These are phyloP conservation scores for Platynereis dumerilii DNA, from an alignment of 2,888 invertebrate species.

Conservation along the genomic window DNA sequence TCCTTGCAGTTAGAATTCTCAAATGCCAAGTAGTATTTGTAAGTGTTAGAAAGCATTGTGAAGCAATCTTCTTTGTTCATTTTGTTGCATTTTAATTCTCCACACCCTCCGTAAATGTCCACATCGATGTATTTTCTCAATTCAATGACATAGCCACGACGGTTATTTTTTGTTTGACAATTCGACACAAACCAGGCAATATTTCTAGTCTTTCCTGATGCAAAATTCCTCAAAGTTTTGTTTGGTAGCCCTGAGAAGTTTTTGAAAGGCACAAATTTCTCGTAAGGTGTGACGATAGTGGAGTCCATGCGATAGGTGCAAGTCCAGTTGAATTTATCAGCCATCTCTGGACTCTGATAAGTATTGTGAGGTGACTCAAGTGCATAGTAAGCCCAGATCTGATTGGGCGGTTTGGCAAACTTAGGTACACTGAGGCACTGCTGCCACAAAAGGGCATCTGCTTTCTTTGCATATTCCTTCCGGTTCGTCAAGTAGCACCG, in stretches of 20 bases:
- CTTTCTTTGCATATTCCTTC: not conserved
- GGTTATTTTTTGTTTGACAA: constrained; percentile 89
- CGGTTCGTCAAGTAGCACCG: constrained; percentile 28
- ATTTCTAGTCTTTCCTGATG: constrained; percentile 89
- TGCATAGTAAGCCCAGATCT: constrained; percentile 85
- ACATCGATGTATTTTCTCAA: constrained; percentile 80
- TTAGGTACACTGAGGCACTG: not conserved
- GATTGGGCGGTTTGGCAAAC: constrained; percentile 21
- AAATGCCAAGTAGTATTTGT: constrained; percentile 40
- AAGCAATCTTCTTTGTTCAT: constrained; percentile 74
- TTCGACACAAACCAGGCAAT: constrained; percentile 98
- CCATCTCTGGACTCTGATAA: constrained; percentile 64
- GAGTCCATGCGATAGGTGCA: constrained; percentile 94
- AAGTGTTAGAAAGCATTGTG: constrained; percentile 19
- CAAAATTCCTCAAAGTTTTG: constrained; percentile 45
- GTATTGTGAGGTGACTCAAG: constrained; percentile 97
- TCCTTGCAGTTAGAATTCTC: constrained; percentile 41
- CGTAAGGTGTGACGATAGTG: constrained; percentile 95
- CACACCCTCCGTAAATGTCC: constrained; percentile 68
- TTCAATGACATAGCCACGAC: constrained; percentile 85
- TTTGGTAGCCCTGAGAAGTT: constrained; percentile 18
- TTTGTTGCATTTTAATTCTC: constrained; percentile 74
- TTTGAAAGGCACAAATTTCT: constrained; percentile 31
- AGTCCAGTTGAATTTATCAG: constrained; percentile 82
- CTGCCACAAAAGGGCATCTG: constrained; percentile 26